Evolutionary conservation across 1,140 invertebrate genomes (phyloP), one percentile per base, ranked within the genome.

Genomic region (Panulirus ornatus): DNA sequence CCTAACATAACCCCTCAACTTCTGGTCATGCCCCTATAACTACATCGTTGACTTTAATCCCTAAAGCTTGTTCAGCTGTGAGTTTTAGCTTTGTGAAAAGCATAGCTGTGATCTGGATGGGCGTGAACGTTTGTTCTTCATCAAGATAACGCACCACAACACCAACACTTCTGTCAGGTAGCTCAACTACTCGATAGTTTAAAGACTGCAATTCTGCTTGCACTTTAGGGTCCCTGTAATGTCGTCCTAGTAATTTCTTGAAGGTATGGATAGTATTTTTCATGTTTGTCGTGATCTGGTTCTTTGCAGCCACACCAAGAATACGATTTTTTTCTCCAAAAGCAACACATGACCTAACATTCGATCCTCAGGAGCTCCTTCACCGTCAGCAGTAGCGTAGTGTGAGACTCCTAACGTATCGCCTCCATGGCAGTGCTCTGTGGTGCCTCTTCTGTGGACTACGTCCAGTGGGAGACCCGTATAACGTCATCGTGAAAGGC

Each of bases 51-150:
- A 99, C 96, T 94, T 98, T 97, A 30, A 97, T 97, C 93, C 97
- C 96, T 79, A 99, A 94, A n/a, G 96, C 97, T 87, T 94, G 95
- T 92, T 98, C 97, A 22, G 98, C 97, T 84, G 96, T 97, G 93
- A 98, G 97, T 94, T 99, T 99, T 73, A 99, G 94, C 94, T 99
- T 99, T 54, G 98, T 99, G 91, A 99, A 96, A 27, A 99, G 94
- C 97, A 99, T 99, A 19, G 97, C 98, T 38, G 97, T 97, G 93
- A 99, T 96, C 95, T 99, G 99, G 94, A 99, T 97, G 0, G 98
- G 97, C n/a, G 96, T 96, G 94, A 99, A 99, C 19, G 96, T 94
- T 90, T 97, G 96, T 81, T 97, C 96, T 94, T 99, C 96, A 88
- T 96, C 96, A 92, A 98, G 94, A 94, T 99, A 99, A 92, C 96